Conservation (phyloP, 2,113 vertebrate genomes). For the Tapirus terrestris region DNA sequence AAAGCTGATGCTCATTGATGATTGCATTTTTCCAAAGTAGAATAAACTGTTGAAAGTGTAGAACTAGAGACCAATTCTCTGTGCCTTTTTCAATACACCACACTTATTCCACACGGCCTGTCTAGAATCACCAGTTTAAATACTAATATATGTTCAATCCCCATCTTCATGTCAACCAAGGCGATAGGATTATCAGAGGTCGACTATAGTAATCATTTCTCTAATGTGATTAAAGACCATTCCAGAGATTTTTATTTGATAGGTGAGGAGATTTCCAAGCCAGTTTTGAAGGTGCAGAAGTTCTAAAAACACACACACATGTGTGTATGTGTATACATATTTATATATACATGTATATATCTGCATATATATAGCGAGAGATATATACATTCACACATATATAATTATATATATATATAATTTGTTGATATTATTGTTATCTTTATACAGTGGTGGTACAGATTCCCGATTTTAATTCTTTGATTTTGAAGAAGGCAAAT, state of each 20-base stretch:
- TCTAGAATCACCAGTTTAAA: not conserved
- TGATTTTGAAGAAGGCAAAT: constrained; percentile 50
- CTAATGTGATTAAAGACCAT: not conserved
- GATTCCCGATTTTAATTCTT: not conserved
- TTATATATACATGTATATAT: too few relatives aligned
- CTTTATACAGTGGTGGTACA: not conserved
- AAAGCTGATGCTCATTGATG: not conserved
- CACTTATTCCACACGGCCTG: not conserved
- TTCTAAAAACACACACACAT: too few relatives aligned
- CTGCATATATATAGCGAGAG: too few relatives aligned
- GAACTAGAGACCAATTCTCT: not conserved
- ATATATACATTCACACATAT: not conserved
- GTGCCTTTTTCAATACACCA: not conserved
- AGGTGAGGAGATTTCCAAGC: too few relatives aligned
- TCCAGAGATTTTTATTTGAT: not conserved
- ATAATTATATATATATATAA: not conserved
- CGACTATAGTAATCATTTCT: not conserved
- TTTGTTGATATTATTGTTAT: not conserved
- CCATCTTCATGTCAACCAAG: not conserved
- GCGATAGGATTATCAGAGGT: not conserved
- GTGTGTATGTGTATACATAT: too few relatives aligned
- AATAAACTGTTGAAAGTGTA: not conserved
- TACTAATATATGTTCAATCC: not conserved
- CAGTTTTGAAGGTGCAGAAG: too few relatives aligned
- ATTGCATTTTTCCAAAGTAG: not conserved